Percentiles rank a stretch among this genome's conserved stretches.
Conservation (phyloP, 2,797 vertebrate species). For the Distichodus sexfasciatus region DNA sequence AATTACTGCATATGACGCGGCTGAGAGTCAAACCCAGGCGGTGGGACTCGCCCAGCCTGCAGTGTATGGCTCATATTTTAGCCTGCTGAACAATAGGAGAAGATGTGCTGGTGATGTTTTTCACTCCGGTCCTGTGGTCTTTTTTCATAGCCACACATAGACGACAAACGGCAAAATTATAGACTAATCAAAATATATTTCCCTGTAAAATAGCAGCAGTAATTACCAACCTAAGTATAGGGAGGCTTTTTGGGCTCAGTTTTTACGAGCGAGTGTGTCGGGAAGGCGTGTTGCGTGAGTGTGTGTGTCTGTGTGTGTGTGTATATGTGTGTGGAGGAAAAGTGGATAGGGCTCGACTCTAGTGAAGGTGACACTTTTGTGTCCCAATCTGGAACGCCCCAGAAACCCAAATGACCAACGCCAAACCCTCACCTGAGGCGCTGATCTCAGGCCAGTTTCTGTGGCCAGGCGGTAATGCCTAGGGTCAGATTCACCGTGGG, state of each 20-base stretch:
- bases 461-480: slow-evolving; percentile 1
- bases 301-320: slow-evolving; percentile 22
- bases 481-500: neutral
- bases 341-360: slow-evolving; percentile 37
- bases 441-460: slow-evolving; percentile 37
- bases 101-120: slow-evolving; percentile 54
- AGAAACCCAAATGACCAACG: slow-evolving; percentile 34
- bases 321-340: slow-evolving; percentile 35
- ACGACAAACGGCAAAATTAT: slow-evolving; percentile 68
- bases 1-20: too few species aligned
- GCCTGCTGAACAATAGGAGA: slow-evolving; percentile 3
- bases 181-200: slow-evolving; percentile 73
- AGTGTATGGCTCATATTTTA: neutral
- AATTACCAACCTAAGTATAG: slow-evolving; percentile 75
- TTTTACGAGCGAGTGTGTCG: slow-evolving; percentile 64
- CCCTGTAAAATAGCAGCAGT: slow-evolving; percentile 66
- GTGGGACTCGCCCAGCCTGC: neutral
- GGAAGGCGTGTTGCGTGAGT: slow-evolving; percentile 59
- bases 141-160: slow-evolving; percentile 56
- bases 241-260: slow-evolving; percentile 55
- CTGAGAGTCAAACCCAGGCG: neutral
- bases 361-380: slow-evolving; percentile 45
- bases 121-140: slow-evolving; percentile 57
- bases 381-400: slow-evolving; percentile 39
- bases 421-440: slow-evolving; percentile 30